Percentiles rank a stretch among this genome's conserved stretches.
phyloP scores from a whole-genome alignment of 2,797 vertebrate species.

The Linurgus olivaceus region DNA sequence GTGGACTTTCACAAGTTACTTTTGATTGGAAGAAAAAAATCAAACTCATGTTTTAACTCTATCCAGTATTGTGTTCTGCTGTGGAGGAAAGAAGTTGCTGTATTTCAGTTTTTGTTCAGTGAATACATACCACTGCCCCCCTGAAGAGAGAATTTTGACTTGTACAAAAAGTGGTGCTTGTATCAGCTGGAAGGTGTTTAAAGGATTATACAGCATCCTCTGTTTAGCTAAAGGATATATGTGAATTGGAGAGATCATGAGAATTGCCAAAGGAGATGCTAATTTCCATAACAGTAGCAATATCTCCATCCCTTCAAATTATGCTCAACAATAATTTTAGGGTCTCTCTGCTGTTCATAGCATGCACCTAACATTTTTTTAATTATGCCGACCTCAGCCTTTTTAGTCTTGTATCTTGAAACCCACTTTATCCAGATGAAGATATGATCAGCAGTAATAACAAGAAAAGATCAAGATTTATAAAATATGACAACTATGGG shows the following conservation, averaged over 20 bases:
- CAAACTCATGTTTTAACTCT: neutral
- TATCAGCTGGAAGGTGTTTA: neutral
- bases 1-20: neutral
- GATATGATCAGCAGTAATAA: neutral
- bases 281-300: neutral
- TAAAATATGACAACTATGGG: neutral
- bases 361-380: neutral
- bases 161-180: neutral
- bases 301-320: neutral
- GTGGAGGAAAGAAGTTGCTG: neutral
- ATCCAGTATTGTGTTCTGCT: neutral
- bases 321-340: neutral
- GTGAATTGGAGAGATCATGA: neutral
- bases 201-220: neutral
- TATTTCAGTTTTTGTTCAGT: neutral
- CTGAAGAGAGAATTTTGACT: neutral
- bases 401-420: neutral
- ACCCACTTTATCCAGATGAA: neutral
- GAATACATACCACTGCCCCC: neutral
- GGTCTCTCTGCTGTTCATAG: neutral
- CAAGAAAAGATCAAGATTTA: neutral
- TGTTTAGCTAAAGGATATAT: neutral
- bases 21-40: neutral
- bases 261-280: neutral
- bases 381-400: neutral